Base-by-base conservation (phyloP, 2,888 invertebrate genomes). In the Ochlodes sylvanus region DNA sequence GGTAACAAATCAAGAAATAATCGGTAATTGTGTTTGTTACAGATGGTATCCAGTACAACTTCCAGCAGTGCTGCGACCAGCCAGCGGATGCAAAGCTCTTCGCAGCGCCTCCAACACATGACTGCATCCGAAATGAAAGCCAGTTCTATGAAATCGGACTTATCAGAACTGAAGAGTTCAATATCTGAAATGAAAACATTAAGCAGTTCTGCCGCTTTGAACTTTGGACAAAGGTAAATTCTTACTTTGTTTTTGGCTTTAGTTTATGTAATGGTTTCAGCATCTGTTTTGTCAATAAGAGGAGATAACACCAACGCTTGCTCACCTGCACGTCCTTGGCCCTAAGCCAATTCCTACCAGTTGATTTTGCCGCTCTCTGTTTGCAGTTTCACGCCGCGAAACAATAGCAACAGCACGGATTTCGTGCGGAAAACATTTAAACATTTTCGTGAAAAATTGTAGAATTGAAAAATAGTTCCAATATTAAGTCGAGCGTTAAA, bases 121-220 rank as follows among this genome's bases (percentile, higher is more conserved):
- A 91, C 94, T 66, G 93, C 95, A 72, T 95, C 96, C 79, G 97
- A 97, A 94, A 95, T 96, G 94, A 97, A 97, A 91, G 96, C 97
- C 73, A 96, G 96, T 83, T 96, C 96, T 70, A 95, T 97, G 92
- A 97, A 97, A 90, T 96, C 96, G 72, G 97, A 97, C 86, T 94
- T 97, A 60, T 94, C 95, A 70, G 96, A 97, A 83, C 94, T 98
- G 73, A 96, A 97, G 87, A 96, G 96, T 84, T 97, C 97, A 82
- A 96, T 98, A 88, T 96, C 97, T 71, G 97, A 97, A 93, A 97
- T 98, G 95, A 97, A 97, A 91, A 97, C 96, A 79, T 92, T 96
- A 70, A 92, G 92, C 78, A 91, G 83, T 77, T 82, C 90, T 55
- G 85, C 90, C 68, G 89, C 90, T 69, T 84, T 90, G 77, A 92